Conservation (phyloP, 2,797 vertebrate species). For the Tragopan temminckii region DNA sequence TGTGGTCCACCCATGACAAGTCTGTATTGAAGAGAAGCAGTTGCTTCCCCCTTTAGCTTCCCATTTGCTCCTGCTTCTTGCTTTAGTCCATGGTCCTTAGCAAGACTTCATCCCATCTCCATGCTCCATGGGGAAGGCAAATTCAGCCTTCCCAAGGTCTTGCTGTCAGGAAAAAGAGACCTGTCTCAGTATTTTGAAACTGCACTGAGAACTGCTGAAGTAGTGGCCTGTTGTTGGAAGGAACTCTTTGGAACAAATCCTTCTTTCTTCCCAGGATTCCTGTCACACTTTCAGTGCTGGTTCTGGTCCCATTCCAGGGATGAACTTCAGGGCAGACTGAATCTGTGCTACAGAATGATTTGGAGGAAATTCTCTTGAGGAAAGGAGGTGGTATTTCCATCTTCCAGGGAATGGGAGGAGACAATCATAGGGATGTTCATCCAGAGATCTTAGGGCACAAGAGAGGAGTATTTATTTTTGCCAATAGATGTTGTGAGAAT, state of each 20-base stretch:
- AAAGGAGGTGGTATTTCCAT: not conserved
- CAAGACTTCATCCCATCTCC: not conserved
- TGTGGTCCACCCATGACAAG: rapidly evolving
- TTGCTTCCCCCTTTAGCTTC: not conserved
- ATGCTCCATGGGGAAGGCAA: not conserved
- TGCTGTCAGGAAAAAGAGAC: not conserved
- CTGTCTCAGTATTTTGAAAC: not conserved
- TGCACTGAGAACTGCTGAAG: not conserved
- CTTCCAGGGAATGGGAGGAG: not conserved
- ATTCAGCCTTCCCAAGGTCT: not conserved
- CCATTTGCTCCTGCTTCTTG: not conserved
- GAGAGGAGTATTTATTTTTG: not conserved
- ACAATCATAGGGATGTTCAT: not conserved
- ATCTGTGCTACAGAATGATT: not conserved
- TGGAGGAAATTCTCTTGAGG: not conserved
- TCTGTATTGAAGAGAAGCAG: not conserved
- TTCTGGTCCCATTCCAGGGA: not conserved
- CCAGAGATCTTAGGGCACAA: not conserved
- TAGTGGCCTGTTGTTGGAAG: not conserved
- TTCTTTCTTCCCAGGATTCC: not conserved
- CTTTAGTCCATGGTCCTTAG: not conserved
- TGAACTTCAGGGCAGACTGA: not conserved
- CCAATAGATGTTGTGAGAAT: not conserved
- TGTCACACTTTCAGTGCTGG: not conserved
- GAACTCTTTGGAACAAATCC: not conserved